Percentiles rank a stretch among this genome's conserved stretches.
Conservation (phyloP, 2,113 vertebrate species). For the Misgurnus anguillicaudatus region DNA sequence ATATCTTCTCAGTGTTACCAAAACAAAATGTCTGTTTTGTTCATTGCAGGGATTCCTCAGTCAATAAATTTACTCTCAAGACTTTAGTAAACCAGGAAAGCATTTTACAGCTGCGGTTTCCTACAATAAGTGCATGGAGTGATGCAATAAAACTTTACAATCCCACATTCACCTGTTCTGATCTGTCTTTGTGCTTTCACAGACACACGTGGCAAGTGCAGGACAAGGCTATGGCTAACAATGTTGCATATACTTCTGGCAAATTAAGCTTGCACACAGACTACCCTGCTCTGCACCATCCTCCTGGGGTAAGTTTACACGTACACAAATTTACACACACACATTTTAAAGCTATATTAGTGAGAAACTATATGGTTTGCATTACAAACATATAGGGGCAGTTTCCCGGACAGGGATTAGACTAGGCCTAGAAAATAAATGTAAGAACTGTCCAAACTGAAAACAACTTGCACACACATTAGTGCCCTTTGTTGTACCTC, state of each 20-base stretch:
- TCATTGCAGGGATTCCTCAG: slow-evolving; percentile 33
- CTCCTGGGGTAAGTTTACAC: slow-evolving; percentile 86
- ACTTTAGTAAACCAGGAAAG: slow-evolving; percentile 26
- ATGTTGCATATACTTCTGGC: slow-evolving; percentile 89
- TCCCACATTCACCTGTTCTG: slow-evolving; percentile 25
- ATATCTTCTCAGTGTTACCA: slow-evolving; percentile 1
- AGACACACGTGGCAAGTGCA: slow-evolving; percentile 95
- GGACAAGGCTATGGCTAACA: slow-evolving; percentile 91
- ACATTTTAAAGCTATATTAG: background rate
- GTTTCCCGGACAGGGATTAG: too few relatives aligned
- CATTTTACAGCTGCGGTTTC: slow-evolving; percentile 52
- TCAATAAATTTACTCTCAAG: slow-evolving; percentile 36
- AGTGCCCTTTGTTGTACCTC: too few relatives aligned
- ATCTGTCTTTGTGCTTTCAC: slow-evolving; percentile 54
- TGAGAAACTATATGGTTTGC: too few relatives aligned
- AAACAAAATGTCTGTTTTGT: slow-evolving; percentile 40
- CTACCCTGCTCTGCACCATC: slow-evolving; percentile 87
- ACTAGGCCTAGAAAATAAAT: too few relatives aligned
- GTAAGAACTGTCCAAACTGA: too few relatives aligned
- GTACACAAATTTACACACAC: background rate
- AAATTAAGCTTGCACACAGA: slow-evolving; percentile 89
- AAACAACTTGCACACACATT: too few relatives aligned
- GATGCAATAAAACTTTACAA: slow-evolving; percentile 13
- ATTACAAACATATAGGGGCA: too few relatives aligned
- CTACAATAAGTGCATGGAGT: slow-evolving; percentile 29